Conservation (phyloP, 2,113 vertebrate genomes). For the Pelusios castaneus region DNA sequence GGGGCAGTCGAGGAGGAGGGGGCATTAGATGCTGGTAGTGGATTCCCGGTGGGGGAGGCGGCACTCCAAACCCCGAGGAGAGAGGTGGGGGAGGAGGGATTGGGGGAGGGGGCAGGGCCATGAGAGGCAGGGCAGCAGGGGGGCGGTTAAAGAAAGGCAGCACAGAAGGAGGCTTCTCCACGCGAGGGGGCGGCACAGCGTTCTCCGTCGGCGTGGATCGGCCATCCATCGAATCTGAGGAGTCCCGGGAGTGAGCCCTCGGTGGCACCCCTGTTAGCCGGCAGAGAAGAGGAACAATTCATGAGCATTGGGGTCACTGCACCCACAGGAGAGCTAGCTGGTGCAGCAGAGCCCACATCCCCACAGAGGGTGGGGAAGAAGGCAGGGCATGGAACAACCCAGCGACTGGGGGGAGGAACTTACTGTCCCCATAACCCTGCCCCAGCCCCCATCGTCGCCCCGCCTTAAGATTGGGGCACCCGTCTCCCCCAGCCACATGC, state of each 20-base stretch:
- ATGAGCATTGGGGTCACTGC: not conserved
- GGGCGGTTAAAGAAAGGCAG: conserved; percentile 78
- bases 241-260: conserved; percentile 80
- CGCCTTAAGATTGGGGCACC: not conserved
- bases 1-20: conserved; percentile 81
- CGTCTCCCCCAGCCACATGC: not conserved
- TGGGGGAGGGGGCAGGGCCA: conserved; percentile 73
- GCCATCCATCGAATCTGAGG: conserved; percentile 75
- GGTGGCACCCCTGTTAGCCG: conserved; percentile 83
- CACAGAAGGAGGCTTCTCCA: conserved; percentile 80
- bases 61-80: conserved; percentile 74
- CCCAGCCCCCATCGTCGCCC: not conserved
- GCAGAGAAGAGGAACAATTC: not conserved
- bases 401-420: not conserved
- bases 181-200: conserved; percentile 67
- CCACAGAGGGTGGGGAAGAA: not conserved
- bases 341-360: not conserved
- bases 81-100: conserved; percentile 71
- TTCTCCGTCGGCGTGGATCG: conserved; percentile 77
- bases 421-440: not conserved
- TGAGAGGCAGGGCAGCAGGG: conserved; percentile 76
- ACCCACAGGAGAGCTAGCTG: not conserved
- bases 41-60: conserved; percentile 76
- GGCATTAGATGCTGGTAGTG: conserved; percentile 81
- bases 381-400: not conserved